These are phyloP conservation scores for Drosophila anceps DNA, from an alignment of 2,888 invertebrate genomes.

Conservation along the genomic window DNA sequence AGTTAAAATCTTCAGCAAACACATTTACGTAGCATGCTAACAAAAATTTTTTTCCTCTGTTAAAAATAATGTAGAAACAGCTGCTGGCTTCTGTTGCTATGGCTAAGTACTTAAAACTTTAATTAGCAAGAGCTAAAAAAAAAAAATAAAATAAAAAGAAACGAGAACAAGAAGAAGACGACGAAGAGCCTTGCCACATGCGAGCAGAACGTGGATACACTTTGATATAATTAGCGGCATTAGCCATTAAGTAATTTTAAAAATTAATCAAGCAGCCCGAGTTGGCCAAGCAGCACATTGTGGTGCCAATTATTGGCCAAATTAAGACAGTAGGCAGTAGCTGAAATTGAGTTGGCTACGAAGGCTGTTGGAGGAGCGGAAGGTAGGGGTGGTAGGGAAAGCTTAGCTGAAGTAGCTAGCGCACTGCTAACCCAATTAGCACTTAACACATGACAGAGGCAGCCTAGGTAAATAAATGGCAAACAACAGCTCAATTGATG, in stretches of 20 bases:
- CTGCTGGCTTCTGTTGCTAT: slow-evolving; percentile 36
- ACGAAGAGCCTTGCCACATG: slow-evolving; percentile 1
- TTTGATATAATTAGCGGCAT: slow-evolving; percentile 70
- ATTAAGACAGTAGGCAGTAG: slow-evolving; percentile 17
- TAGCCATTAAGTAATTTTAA: slow-evolving; percentile 71
- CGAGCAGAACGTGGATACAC: slow-evolving; percentile 42
- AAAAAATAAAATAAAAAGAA: background rate
- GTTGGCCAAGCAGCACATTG: slow-evolving; percentile 32
- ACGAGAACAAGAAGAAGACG: background rate
- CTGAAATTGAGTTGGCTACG: background rate
- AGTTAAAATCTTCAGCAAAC: slow-evolving; percentile 48
- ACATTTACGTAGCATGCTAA: slow-evolving; percentile 35
- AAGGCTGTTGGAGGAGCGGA: background rate
- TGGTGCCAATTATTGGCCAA: slow-evolving; percentile 55
- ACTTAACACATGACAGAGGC: slow-evolving; percentile 71
- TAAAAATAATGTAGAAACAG: slow-evolving; percentile 56
- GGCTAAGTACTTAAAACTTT: slow-evolving; percentile 71
- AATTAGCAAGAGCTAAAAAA: slow-evolving; percentile 55
- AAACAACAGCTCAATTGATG: slow-evolving; percentile 77
- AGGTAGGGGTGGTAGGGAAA: background rate
- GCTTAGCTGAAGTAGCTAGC: slow-evolving; percentile 5
- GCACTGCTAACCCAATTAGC: slow-evolving; percentile 76
- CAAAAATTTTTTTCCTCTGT: slow-evolving; percentile 14
- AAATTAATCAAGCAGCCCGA: slow-evolving; percentile 67
- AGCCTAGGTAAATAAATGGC: slow-evolving; percentile 76